These are phyloP conservation scores for Saccostrea echinata DNA, from an alignment of 1,140 invertebrate genomes.

Conservation along the genomic window DNA sequence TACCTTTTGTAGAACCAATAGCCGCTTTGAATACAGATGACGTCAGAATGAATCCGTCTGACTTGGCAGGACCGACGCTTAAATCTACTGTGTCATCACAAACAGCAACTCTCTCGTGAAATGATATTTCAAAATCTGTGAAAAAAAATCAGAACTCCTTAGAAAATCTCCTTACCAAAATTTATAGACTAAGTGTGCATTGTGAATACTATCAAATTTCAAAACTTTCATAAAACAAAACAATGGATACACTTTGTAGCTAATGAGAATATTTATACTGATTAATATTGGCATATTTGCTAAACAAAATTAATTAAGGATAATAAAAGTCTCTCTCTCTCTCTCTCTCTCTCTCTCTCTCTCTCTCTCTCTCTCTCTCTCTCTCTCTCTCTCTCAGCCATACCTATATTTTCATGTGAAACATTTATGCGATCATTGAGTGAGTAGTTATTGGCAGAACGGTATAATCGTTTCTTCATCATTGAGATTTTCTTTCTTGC, in stretches of 20 bases:
- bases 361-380: too few species aligned
- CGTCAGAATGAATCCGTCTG: conserved; percentile 33
- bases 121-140: conserved; percentile 53
- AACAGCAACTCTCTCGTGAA: conserved; percentile 52
- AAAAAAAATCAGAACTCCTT: background rate
- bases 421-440: conserved; percentile 44
- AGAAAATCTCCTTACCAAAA: too few species aligned
- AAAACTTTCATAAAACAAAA: too few species aligned
- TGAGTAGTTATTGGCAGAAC: conserved; percentile 32
- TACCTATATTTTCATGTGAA: conserved; percentile 46
- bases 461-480: background rate
- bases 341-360: too few species aligned
- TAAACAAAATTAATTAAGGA: too few species aligned
- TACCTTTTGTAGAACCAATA: conserved; percentile 48
- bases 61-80: conserved; percentile 24
- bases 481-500: conserved; percentile 42
- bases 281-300: too few species aligned
- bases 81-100: conserved; percentile 44
- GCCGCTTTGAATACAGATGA: conserved; percentile 55
- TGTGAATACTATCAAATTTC: too few species aligned
- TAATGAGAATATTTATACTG: too few species aligned
- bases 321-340: too few species aligned
- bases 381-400: too few species aligned
- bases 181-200: too few species aligned
- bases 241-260: too few species aligned